Base-by-base conservation (phyloP, 1,140 invertebrate species). In the Psilanteris sp. region DNA sequence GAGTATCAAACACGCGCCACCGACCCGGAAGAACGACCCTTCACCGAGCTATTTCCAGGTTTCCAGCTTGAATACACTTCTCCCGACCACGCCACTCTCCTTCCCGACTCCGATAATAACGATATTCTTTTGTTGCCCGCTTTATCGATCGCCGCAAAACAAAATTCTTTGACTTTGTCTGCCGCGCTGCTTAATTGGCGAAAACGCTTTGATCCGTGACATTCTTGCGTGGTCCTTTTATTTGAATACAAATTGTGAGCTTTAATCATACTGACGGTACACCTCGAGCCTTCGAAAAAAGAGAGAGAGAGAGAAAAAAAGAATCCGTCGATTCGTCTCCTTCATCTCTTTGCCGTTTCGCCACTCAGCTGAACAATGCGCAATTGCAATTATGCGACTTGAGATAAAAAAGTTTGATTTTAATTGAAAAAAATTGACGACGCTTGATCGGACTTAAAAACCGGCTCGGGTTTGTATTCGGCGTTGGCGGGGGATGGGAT, bases 1-100 rank as follows among this genome's bases (percentile, higher is more conserved):
- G 31, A 39, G 61, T 67, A 67, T 62, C 71, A 64, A 77, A 77
- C 81, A 86, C 84, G 82, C 80, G 79, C 80, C 83, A 82, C 59
- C 84, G 83, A 76, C 77, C 81, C 76, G 81, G 81, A 85, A 84
- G 76, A 83, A 73, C 73, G 79, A 81, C 82, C 83, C 79, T 82
- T 82, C 70, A 77, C 77, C 59, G 74, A 67, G 62, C 68, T 83
- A 80, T 80, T 78, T 77, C 66, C 54, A 79, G 72, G 54, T 79
- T 83, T 81, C 62, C 74, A 79, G 67, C 67, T 67, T 61, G 73
- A 73, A 59, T 66, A 73, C 59, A 61, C 52, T 73, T 66, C 36
- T 57, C 11, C 18, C 57, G 13, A 36, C 36, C 48, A 16, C 44
- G 44, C 37, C 44, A 13, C 54, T 29, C 44, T 54, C 16, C 70